These are phyloP conservation scores for Planococcus citri DNA, from an alignment of 1,140 invertebrate species.

Conservation along the genomic window DNA sequence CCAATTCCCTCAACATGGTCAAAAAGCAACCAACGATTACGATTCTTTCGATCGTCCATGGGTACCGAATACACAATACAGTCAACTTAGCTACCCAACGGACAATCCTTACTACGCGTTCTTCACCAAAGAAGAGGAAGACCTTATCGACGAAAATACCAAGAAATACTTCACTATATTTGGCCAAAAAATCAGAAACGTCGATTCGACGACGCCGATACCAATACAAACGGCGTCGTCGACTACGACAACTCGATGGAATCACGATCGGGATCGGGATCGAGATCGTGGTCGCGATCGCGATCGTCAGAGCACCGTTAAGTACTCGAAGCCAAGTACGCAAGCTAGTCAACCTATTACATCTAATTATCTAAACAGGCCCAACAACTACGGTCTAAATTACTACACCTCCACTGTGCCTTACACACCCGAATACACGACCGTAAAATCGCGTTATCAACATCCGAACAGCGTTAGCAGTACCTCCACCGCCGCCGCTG, in stretches of 20 bases:
- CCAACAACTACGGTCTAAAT: not conserved
- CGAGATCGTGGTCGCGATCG: no score
- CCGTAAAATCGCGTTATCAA: not conserved
- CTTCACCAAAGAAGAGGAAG: constrained; percentile 57
- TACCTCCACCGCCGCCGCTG: not conserved
- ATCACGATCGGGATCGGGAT: no score
- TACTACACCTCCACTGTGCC: not conserved
- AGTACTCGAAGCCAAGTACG: not conserved
- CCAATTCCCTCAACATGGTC: not conserved
- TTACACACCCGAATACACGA: not conserved
- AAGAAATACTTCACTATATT: constrained; percentile 63
- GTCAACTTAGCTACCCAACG: constrained; percentile 22
- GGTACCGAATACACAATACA: not conserved
- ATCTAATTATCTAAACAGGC: not conserved
- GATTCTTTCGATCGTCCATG: not conserved
- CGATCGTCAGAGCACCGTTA: not conserved
- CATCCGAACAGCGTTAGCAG: no score
- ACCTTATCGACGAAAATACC: constrained; percentile 56
- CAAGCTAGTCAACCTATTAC: constrained; percentile 8
- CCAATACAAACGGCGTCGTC: constrained; percentile 38
- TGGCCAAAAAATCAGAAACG: constrained; percentile 49
- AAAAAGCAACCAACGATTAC: constrained; percentile 1
- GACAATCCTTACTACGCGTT: constrained; percentile 48
- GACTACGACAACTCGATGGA: constrained; percentile 9
- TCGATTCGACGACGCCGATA: constrained; percentile 33